Evolutionary conservation across 2,113 vertebrate species (phyloP), one percentile per base, ranked within the genome.

Genomic region (Pholis gunnellus): DNA sequence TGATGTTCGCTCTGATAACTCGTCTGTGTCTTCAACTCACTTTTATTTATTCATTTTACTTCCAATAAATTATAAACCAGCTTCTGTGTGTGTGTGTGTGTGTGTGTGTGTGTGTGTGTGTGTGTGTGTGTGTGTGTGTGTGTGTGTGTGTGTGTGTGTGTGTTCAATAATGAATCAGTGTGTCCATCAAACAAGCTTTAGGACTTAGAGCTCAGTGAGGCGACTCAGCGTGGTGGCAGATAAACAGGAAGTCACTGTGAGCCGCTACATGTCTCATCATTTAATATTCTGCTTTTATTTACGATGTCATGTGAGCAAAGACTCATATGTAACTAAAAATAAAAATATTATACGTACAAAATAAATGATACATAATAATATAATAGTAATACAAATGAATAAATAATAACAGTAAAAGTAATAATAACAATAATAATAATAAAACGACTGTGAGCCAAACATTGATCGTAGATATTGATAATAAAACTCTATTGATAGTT

Each of bases 21-120:
- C 79, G 15, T 86, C 72, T 88, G 48, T 67, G 44, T 87, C 81
- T 84, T 84, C 60, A 77, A 70, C 65, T 90, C 72, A 74, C 46
- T 87, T 87, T 93, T 91, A 91, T 92, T 93, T 93, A 93, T 93
- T 93, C 82, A 93, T 90, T 85, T 91, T 82, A 90, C 81, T 74
- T 72, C 79, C 6, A n/a, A 85, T 93, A 13, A 93, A 93, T 92
- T 81, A 93, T 92, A 11, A 69, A 93, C 20, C 68, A 88, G 75
- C 13, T 15, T 72, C 34, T 73, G 42, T 76, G 18, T 72, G 61
- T 81, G 60, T 76, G 22, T 69, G 54, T 76, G n/a, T 76, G 57
- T 72, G 59, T 66, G 82, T 81, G 82, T 87, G 72, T 82, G 17
- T 66, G 80, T 73, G 38, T 73, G 61, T 72, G 52, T 75, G 61